Percentiles rank a stretch among this genome's conserved stretches.
These are phyloP conservation scores for Centropyge bicolor DNA, from an alignment of 2,797 vertebrate species.

Conservation along the genomic window DNA sequence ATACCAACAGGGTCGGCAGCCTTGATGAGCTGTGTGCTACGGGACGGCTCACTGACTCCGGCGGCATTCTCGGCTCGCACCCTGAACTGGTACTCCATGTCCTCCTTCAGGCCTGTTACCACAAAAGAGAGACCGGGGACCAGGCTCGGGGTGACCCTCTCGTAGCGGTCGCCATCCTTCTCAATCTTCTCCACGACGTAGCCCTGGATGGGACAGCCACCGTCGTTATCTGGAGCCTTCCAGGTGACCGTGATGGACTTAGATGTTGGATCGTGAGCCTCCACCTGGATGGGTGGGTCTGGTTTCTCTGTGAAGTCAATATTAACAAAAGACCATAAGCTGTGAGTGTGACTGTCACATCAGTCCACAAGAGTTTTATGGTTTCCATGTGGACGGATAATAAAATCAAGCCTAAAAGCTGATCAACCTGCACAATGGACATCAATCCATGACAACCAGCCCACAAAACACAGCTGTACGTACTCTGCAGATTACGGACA, in stretches of 20 bases:
- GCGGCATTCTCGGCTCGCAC: constrained; percentile 96
- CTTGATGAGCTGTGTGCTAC: constrained; percentile 88
- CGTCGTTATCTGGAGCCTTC: constrained; percentile 95
- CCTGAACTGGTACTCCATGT: constrained; percentile 94
- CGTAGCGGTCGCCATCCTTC: constrained; percentile 94
- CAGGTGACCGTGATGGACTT: constrained; percentile 94
- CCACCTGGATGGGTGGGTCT: constrained; percentile 96
- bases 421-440: no score
- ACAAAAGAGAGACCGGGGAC: constrained; percentile 91
- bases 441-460: constrained; percentile 34
- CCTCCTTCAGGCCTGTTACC: constrained; percentile 92
- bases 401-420: no score
- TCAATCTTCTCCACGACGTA: constrained; percentile 95
- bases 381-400: neutral
- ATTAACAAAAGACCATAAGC: neutral
- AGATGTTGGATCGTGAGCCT: constrained; percentile 91
- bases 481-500: neutral
- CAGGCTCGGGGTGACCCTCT: constrained; percentile 91
- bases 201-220: constrained; percentile 96
- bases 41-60: constrained; percentile 95
- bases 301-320: constrained; percentile 89
- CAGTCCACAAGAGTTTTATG: neutral
- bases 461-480: constrained; percentile 35
- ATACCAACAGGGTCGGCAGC: constrained; percentile 93
- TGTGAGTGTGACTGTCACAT: neutral